Base-by-base conservation (phyloP, 37 sponge, comb jelly and placozoan species). In the Diacarnus erythraeanus region DNA sequence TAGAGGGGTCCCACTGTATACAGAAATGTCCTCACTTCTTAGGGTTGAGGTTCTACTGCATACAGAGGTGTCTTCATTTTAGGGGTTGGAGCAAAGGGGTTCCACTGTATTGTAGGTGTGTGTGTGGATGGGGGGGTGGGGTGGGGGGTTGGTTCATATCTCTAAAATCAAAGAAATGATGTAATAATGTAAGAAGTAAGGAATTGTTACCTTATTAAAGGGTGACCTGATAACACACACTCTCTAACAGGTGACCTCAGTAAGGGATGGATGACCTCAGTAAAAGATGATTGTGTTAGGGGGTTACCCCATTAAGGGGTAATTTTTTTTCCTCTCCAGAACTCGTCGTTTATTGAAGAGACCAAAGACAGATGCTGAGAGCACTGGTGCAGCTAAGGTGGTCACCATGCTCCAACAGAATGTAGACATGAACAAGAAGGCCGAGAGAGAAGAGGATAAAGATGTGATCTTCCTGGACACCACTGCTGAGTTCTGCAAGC, bases 401-500 rank as follows among this genome's bases (percentile, higher is more conserved):
- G 76, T 42, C 20, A 33, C 35, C 47, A 89, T 89, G 80, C 54
- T 89, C 36, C 77, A 84, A 77, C 27, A 58, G 15, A 68, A 56
- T 31, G 39, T 25, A 44, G 44, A 57, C 6, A 40, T 42, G 64
- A 23, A 21, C 8, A 35, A 31, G 21, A n/a, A 37, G 38, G 70
- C 6, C 38, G 37, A 2, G 60, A 12, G 44, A 17, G 12, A 25
- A 21, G 80, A 12, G 65, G 37, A 21, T 4, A 64, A 9, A 51
- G 72, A 34, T 65, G 30, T n/a, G 35, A 89, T 94, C 29, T 86
- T 94, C 31, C 38, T 94, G 75, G 91, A 94, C 70, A 89, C 67
- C 18, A 90, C 88, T 3, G 79, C 92, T 35, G 95, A 91, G 82
- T 91, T 91, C 69, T 91, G 91, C 36, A 22, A 76, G 22, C 83